phyloP scores from a whole-genome alignment of 2,797 vertebrate species.

The Catostomus latipinnis region DNA sequence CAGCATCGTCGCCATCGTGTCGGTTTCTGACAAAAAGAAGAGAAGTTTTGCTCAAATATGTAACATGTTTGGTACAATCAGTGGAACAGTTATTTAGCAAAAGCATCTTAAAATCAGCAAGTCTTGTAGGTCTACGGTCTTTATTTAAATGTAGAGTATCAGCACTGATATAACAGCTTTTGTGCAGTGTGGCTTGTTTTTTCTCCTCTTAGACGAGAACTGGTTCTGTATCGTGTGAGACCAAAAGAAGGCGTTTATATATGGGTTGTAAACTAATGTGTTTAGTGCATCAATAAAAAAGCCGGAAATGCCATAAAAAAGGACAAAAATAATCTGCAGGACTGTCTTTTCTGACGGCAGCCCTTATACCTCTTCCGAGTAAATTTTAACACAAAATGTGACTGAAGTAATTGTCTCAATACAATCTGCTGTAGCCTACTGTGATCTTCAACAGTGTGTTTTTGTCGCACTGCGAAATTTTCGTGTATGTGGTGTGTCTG shows the following conservation, averaged over 20 bases:
- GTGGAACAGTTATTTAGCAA: not conserved
- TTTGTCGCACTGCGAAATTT: slow-evolving; percentile 76
- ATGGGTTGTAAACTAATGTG: slow-evolving; percentile 63
- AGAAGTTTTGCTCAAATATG: too few relatives aligned
- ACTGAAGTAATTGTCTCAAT: slow-evolving; percentile 4
- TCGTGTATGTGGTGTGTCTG: not conserved
- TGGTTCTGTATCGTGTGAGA: slow-evolving; percentile 41
- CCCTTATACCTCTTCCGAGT: slow-evolving; percentile 35
- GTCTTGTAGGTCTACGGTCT: too few relatives aligned
- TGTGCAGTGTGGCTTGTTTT: not conserved
- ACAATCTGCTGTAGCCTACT: not conserved
- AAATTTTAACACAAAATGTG: slow-evolving; percentile 61
- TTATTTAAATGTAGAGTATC: too few relatives aligned
- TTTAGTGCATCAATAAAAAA: slow-evolving; percentile 75
- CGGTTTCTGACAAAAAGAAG: too few relatives aligned
- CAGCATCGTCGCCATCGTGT: too few relatives aligned
- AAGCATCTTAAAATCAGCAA: too few relatives aligned
- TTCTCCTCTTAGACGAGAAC: slow-evolving; percentile 34
- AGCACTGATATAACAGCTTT: too few relatives aligned
- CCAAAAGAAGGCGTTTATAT: slow-evolving; percentile 46
- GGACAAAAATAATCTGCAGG: slow-evolving; percentile 61
- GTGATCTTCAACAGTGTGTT: slow-evolving; percentile 57
- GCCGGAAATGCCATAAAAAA: slow-evolving; percentile 74
- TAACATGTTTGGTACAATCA: not conserved
- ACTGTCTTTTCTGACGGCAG: slow-evolving; percentile 34